Evolutionary conservation across 2,888 invertebrate species (phyloP), one percentile per base, ranked within the genome.

Genomic region (Drosophila cracens): DNA sequence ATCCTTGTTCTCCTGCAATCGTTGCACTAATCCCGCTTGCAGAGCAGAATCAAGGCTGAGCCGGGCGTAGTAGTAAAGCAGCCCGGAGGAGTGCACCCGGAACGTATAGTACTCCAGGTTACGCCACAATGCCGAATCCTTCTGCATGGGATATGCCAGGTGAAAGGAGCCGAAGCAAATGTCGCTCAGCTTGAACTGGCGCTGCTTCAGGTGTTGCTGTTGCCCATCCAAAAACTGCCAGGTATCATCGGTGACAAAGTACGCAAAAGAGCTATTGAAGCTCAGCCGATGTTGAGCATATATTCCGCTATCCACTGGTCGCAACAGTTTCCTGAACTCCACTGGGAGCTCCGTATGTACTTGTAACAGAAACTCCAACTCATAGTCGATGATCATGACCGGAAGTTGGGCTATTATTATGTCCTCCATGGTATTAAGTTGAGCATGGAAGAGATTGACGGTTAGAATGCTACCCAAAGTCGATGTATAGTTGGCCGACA

Each of bases 101-200:
- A 79, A 85, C 0, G 88, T 82, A 33, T 81, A 92, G 52, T 90
- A 91, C 58, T 90, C 87, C 31, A 87, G 57, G n/a, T 87, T 82
- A 4, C 87, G 89, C 87, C 87, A 91, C 53, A 92, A 65, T 0
- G 87, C 83, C 0, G 92, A 91, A 63, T 92, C 91, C 58, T 82
- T 81, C 61, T 91, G 91, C 64, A 92, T 82, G 1, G 92, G 92
- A 66, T 83, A 89, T 18, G 85, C 82, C 53, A 91, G 54, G 33
- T 62, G 92, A 59, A 58, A 92, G 34, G 90, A 84, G 5, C 92
- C 92, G 13, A 92, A 92, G 62, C 92, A 92, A 18, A 92, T 91
- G 61, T 84, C 80, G 54, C 84, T 82, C n/a, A 90, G 76, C 29
- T 89, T 90, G 46, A 92, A 92, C 4, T 74, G 70, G 1, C 77